These are phyloP conservation scores for Ophion costatus DNA, from an alignment of 2,888 invertebrate genomes.

Conservation along the genomic window DNA sequence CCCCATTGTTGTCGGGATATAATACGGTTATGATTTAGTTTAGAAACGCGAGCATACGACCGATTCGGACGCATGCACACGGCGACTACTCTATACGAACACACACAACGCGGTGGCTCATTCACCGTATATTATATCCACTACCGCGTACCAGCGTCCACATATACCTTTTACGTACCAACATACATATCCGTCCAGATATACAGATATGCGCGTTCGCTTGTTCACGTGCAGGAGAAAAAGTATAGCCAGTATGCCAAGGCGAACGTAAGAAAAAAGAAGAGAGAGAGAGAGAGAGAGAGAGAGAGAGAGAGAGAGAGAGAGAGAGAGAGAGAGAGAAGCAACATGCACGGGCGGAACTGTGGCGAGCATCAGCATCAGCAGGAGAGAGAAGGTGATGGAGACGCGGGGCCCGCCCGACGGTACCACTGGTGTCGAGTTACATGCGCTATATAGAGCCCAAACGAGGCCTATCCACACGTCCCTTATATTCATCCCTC, in stretches of 20 bases:
- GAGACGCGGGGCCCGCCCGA: conserved; percentile 73
- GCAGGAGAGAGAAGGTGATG: conserved; percentile 57
- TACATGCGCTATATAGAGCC: conserved; percentile 71
- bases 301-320: conserved; percentile 38
- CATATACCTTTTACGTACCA: neutral
- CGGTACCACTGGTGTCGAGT: conserved; percentile 79
- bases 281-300: conserved; percentile 22
- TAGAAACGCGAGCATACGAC: conserved; percentile 74
- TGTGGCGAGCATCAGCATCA: conserved; percentile 52
- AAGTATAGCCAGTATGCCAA: conserved; percentile 33
- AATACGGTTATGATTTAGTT: conserved; percentile 83
- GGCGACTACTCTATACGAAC: conserved; percentile 31
- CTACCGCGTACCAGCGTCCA: conserved; percentile 16
- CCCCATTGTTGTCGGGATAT: conserved; percentile 72
- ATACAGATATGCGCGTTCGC: neutral
- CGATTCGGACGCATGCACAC: conserved; percentile 70
- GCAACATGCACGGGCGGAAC: conserved; percentile 43
- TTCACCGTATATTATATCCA: conserved; percentile 34
- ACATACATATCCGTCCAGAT: neutral
- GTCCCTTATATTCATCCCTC: conserved; percentile 51
- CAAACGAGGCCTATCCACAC: conserved; percentile 66
- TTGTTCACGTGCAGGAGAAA: conserved; percentile 71
- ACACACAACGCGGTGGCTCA: conserved; percentile 8
- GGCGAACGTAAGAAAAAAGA: neutral
- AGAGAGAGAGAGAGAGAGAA: conserved; percentile 13